Base-by-base conservation (phyloP, 1,140 invertebrate genomes). In the Drosophila guanche region DNA sequence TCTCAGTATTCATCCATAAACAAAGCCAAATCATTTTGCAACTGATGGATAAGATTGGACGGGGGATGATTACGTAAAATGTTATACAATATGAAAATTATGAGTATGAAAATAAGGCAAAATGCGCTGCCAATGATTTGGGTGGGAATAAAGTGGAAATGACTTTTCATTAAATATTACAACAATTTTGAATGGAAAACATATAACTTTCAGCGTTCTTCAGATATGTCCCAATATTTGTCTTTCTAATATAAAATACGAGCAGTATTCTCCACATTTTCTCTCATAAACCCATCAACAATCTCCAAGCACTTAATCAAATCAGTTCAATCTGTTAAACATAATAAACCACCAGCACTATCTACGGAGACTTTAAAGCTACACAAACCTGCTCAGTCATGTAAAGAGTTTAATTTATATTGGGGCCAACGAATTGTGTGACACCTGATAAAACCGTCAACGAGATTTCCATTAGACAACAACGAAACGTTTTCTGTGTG, bases 381-480 rank as follows among this genome's bases (percentile, higher is more conserved):
- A 1, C 6, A 50, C 22, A 63, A 67, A 68, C n/a, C 7, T 42
- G 59, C 33, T 4, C 5, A 8, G 62, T 65, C 62, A 65, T n/a
- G 41, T 25, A 33, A n/a, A 25, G 3, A 42, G 23, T 60, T 60
- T 41, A 63, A 42, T 41, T 45, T 16, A 53, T 12, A 55, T 63
- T 23, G 46, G 62, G 50, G 66, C 25, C 51, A 68, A 54, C 62
- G 50, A 25, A 33, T 40, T 54, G 62, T 33, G 42, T 29, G 62
- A 33, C 50, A 68, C 66, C 66, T 68, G 62, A 20, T 68, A 56
- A 68, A 54, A 47, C 66, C 55, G 20, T 56, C 33, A 23, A 20
- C 20, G n/a, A 41, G 65, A 48, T 55, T 41, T 67, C 33, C 65
- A 67, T 68, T 67, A 48, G 62, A 56, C 61, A 67, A 27, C 25